Base-by-base conservation (phyloP, 2,888 invertebrate genomes). In the Cheilosia impressa region DNA sequence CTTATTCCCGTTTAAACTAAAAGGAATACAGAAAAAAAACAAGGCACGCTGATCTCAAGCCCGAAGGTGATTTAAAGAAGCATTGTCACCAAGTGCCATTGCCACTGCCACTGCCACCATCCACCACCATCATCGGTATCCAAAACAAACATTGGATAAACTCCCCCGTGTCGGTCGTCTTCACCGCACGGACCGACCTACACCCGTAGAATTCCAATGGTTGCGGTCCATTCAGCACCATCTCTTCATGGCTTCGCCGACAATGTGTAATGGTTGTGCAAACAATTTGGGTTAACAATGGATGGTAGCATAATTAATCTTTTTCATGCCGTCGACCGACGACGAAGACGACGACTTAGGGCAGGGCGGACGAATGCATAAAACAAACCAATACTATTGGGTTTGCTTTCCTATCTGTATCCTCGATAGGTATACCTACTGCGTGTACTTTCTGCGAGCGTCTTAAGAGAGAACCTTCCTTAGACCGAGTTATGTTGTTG, bases 261-360 rank as follows among this genome's bases (percentile, higher is more conserved):
- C 85, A 85, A 72, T 85, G 85, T 85, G 81, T 85, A 85, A 85
- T 85, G 72, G 85, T 77, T 85, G 81, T 85, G 80, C 81, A 85
- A 85, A 85, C 85, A 85, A 81, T 85, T 85, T 85, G 76, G 85
- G 76, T 85, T 85, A 77, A 85, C 85, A 85, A 85, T 85, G 63
- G 85, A 85, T 81, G 85, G 85, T 66, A 85, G 72, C 76, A 81
- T 85, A 85, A 85, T 85, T 85, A 85, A 85, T 85, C 85, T 85
- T 81, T 81, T 85, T 81, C 85, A 76, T 69, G 60, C 27, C 60
- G 53, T 63, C 52, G 50, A 22, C 41, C 52, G 55, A 22, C 41
- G 22, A 41, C 50, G 10, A 13, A 13, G 41, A 19, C 38, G 24
- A 22, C n/a, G 53, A 13, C 53, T n/a, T n/a, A n/a, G n/a, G n/a